phyloP scores from a whole-genome alignment of 2,797 vertebrate species.

The Anguilla megastoma region DNA sequence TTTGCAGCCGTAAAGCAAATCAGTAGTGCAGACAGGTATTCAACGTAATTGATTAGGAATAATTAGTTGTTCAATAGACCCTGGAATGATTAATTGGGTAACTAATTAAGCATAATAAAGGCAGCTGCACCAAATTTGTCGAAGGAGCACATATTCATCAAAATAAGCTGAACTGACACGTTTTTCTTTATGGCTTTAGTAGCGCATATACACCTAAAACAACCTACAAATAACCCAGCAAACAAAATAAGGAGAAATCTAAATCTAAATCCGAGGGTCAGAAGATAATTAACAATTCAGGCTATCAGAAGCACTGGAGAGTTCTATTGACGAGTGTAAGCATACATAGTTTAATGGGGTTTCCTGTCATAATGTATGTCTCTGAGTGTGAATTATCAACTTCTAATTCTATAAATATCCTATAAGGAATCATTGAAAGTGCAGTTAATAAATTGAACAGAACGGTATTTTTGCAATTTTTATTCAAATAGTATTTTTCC shows the following conservation, averaged over 20 bases:
- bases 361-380: background rate
- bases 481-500: background rate
- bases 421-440: background rate
- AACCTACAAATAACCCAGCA: background rate
- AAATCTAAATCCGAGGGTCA: background rate
- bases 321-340: background rate
- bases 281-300: background rate
- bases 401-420: background rate
- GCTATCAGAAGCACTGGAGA: background rate
- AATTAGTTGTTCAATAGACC: slow-evolving; percentile 6
- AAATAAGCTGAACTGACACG: background rate
- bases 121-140: background rate
- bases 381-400: background rate
- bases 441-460: background rate
- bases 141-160: background rate
- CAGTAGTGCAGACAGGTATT: background rate
- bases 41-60: background rate
- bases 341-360: too few relatives aligned
- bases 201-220: background rate
- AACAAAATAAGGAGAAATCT: background rate
- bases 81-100: background rate
- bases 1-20: background rate
- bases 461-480: background rate
- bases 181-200: background rate
- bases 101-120: background rate